phyloP scores from a whole-genome alignment of 2,797 vertebrate genomes.

The Oceanodroma leucorhoa region DNA sequence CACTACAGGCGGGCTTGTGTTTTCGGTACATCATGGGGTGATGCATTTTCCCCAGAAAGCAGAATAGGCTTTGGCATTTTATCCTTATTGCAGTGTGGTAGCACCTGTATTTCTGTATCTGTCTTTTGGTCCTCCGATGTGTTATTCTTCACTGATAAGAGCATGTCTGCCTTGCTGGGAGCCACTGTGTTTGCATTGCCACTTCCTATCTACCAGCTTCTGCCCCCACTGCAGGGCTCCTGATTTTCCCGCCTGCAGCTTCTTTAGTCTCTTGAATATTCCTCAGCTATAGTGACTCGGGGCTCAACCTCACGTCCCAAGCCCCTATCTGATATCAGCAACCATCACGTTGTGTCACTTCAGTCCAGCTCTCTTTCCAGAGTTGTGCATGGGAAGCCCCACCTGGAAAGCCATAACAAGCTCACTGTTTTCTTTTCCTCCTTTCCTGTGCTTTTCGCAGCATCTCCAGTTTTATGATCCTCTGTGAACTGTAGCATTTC shows the following conservation, averaged over 20 bases:
- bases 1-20: not conserved
- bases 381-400: not conserved
- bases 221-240: not conserved
- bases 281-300: rapidly evolving
- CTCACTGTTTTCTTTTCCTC: not conserved
- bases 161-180: not conserved
- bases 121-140: rapidly evolving
- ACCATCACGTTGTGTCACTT: not conserved
- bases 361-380: not conserved
- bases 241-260: not conserved
- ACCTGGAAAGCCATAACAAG: not conserved
- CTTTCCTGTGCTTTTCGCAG: not conserved
- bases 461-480: not conserved
- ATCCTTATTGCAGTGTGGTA: not conserved
- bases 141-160: not conserved
- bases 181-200: not conserved
- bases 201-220: not conserved
- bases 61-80: not conserved
- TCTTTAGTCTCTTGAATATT: not conserved
- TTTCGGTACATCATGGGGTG: not conserved
- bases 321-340: not conserved
- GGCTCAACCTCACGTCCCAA: not conserved
- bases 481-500: not conserved
- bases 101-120: not conserved
- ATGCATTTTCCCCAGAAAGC: not conserved